phyloP scores from a whole-genome alignment of 2,797 vertebrate species.

The Hoplostethus atlanticus region DNA sequence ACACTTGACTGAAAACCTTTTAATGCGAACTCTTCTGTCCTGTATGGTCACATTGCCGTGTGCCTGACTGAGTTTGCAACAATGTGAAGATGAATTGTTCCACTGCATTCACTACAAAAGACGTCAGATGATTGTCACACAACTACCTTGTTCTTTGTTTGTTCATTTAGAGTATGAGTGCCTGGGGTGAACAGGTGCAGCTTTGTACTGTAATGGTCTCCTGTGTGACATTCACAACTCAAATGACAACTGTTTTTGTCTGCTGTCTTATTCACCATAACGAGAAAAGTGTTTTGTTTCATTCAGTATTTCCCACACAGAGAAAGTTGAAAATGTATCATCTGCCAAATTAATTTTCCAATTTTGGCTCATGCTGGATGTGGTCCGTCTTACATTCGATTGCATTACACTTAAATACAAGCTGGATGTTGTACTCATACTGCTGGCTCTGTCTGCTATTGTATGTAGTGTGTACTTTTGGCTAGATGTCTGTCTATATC shows the following conservation, averaged over 20 bases:
- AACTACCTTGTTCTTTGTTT: constrained; percentile 4
- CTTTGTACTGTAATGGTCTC: constrained; percentile 18
- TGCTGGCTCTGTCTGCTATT: too few relatives aligned
- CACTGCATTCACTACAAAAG: constrained; percentile 17
- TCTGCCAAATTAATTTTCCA: too few relatives aligned
- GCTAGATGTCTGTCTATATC: too few relatives aligned
- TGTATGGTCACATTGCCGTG: background rate
- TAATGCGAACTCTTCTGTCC: constrained; percentile 37
- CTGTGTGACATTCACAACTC: constrained; percentile 23
- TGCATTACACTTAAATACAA: too few relatives aligned
- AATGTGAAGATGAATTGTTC: constrained; percentile 10
- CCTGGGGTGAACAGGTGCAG: constrained; percentile 14
- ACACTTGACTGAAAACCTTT: constrained; percentile 33
- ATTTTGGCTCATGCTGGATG: too few relatives aligned
- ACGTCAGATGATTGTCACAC: background rate
- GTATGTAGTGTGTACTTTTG: too few relatives aligned
- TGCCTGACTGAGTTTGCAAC: constrained; percentile 24
- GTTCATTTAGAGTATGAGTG: constrained; percentile 19
- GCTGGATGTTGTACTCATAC: too few relatives aligned
- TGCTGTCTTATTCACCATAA: constrained; percentile 18
- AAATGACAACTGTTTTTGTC: constrained; percentile 37
- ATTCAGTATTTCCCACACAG: too few relatives aligned
- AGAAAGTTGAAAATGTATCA: too few relatives aligned
- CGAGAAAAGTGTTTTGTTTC: too few relatives aligned
- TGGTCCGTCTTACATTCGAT: too few relatives aligned